Evolutionary conservation across 1,140 invertebrate genomes (phyloP).

Genomic region (Sycobia sp.): DNA sequence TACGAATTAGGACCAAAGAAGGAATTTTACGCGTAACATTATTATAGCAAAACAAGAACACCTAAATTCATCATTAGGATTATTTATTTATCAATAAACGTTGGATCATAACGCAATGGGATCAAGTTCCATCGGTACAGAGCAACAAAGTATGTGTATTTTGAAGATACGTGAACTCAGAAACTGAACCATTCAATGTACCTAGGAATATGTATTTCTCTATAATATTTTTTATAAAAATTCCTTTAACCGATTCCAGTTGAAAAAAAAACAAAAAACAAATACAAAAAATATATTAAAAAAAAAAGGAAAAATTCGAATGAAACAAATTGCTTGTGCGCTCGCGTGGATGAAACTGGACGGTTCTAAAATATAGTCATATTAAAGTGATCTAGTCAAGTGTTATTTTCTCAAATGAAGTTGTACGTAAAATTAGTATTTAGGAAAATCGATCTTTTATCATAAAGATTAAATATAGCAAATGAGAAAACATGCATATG

Average conservation of each 20-base stretch:
- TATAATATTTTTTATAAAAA: conserved; percentile 60
- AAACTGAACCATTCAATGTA: conserved; percentile 36
- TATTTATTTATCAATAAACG: conserved; percentile 48
- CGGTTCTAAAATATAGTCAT: conserved; percentile 32
- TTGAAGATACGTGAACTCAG: conserved; percentile 4
- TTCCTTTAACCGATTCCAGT: conserved; percentile 28
- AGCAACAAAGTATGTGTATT: conserved; percentile 6
- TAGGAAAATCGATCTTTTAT: conserved; percentile 12
- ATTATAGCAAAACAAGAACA: conserved; percentile 18
- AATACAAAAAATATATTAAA: no score
- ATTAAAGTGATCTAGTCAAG: conserved; percentile 60
- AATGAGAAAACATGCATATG: neutral
- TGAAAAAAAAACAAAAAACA: conserved; percentile 36
- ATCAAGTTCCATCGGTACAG: conserved; percentile 57
- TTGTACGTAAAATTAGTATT: conserved; percentile 22
- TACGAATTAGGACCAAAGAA: conserved; percentile 88
- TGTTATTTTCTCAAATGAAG: conserved; percentile 39
- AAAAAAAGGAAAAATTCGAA: neutral
- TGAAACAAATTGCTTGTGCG: conserved; percentile 26
- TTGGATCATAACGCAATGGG: conserved; percentile 53
- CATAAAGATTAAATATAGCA: neutral
- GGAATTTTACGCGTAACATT: conserved; percentile 77
- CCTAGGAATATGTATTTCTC: conserved; percentile 48
- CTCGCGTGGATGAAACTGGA: neutral
- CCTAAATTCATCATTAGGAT: conserved; percentile 1